Evolutionary conservation across 2,797 vertebrate genomes (phyloP).

Genomic region (Falco novaeseelandiae): DNA sequence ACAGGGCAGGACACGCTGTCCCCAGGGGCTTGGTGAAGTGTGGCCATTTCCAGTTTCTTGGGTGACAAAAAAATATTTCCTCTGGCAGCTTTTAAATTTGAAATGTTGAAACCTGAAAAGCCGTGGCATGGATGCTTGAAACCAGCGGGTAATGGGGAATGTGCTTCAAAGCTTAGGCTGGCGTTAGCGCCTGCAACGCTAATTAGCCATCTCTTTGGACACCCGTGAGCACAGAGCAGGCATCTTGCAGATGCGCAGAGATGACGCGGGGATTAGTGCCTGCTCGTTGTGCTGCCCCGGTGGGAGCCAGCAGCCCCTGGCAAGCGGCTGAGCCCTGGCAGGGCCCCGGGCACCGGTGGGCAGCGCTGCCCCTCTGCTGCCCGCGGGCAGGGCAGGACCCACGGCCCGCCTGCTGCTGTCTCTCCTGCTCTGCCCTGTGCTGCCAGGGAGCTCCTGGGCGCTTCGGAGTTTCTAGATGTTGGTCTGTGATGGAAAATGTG

Average conservation of each 20-base stretch:
- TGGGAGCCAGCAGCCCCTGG: background rate
- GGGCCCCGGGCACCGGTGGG: background rate
- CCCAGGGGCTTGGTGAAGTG: background rate
- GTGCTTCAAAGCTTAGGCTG: background rate
- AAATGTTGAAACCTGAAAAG: background rate
- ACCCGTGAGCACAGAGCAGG: rapidly evolving
- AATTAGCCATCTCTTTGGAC: background rate
- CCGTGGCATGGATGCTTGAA: rapidly evolving
- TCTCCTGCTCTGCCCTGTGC: rapidly evolving
- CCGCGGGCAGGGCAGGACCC: background rate
- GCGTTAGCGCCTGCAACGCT: background rate
- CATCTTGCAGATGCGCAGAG: rapidly evolving
- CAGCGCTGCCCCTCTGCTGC: background rate
- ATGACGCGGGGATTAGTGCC: background rate
- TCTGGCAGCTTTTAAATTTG: background rate
- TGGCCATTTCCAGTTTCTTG: background rate
- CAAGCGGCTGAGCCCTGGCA: background rate
- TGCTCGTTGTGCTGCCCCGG: rapidly evolving
- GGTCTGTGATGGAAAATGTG: background rate
- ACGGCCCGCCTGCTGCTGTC: rapidly evolving
- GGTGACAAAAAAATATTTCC: background rate
- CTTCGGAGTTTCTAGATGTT: background rate
- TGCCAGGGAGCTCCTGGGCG: rapidly evolving
- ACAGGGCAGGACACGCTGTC: rapidly evolving
- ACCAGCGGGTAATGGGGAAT: rapidly evolving